Evolutionary conservation across 2,888 invertebrate genomes (phyloP), one percentile per base, ranked within the genome.

Genomic region (Rhamnusium bicolor): DNA sequence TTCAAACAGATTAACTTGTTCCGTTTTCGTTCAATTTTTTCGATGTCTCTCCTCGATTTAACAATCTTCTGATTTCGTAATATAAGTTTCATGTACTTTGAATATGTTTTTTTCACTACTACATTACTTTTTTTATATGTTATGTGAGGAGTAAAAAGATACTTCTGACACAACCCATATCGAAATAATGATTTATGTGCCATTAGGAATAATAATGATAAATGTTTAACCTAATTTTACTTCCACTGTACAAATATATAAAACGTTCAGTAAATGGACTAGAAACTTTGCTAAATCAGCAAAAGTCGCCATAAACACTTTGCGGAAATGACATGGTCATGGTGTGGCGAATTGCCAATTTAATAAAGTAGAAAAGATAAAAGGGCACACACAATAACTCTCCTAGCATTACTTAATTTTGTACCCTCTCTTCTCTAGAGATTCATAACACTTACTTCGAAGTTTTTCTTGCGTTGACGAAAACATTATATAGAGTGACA

Each of bases 281-380:
- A 29, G 58, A 58, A 58, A 58, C 58, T 54, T 21, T 18, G 27
- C 58, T 8, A 58, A 32, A 58, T 16, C 58, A 32, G 32, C 29
- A 32, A 32, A 32, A 58, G 32, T 27, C 27, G 32, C 16, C n/a
- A 58, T 58, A 58, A 58, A 58, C 32, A 32, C 21, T 58, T 32
- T 58, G 29, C 58, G 58, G 32, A 58, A 58, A 32, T 29, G 58
- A 58, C 58, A 16, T 27, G 21, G 24, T 14, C 29, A 27, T 29
- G 29, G 29, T 3, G n/a, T 32, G n/a, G 58, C 18, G 29, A 58
- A 32, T 29, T 29, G 58, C 32, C 58, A 14, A 58, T 32, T 58
- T 27, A 29, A 58, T 29, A 16, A 58, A 27, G 21, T 16, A 7
- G 21, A 32, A 32, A 58, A 24, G 54, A 24, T 54, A 24, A 54